A percentile compares a stretch with the other conserved stretches of the same genome.
phyloP scores from a whole-genome alignment of 2,888 invertebrate species.

The Pollenia angustigena region DNA sequence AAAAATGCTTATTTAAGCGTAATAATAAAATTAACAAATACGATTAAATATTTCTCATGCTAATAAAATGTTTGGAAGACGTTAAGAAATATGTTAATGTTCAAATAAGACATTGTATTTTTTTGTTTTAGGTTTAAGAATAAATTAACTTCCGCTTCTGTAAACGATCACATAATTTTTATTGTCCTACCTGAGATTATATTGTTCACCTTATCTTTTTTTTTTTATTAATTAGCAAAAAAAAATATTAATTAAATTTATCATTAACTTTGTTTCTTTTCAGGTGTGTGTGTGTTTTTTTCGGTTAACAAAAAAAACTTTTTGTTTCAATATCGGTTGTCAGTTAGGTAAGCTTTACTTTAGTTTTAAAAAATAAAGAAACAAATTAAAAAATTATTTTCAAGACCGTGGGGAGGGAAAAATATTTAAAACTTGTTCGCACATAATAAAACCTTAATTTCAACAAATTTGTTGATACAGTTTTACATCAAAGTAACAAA shows the following conservation, averaged over 20 bases:
- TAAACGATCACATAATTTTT: not conserved
- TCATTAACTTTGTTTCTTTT: slow-evolving; percentile 48
- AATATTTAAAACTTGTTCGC: slow-evolving; percentile 57
- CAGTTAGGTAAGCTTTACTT: slow-evolving; percentile 36
- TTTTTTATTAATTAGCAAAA: slow-evolving; percentile 1
- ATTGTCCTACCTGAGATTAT: not conserved
- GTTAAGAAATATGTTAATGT: not conserved
- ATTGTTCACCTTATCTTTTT: not conserved
- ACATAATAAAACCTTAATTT: slow-evolving; percentile 69
- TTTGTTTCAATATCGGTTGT: not conserved
- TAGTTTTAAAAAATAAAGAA: not conserved
- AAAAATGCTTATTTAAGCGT: slow-evolving; percentile 60
- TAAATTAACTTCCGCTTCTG: slow-evolving; percentile 27
- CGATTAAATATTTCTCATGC: not conserved
- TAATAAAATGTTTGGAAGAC: not conserved
- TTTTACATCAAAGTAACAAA: slow-evolving; percentile 18
- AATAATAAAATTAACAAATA: slow-evolving; percentile 51
- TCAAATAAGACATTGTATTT: not conserved
- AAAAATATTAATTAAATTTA: slow-evolving; percentile 59
- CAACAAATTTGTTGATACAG: slow-evolving; percentile 53
- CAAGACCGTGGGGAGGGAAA: not conserved
- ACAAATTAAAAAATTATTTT: not conserved
- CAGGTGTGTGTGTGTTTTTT: slow-evolving; percentile 57
- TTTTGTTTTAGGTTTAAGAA: not conserved
- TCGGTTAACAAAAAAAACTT: slow-evolving; percentile 4